Base-by-base conservation (phyloP, 2,113 vertebrate genomes). In the Dromiciops gliroides region DNA sequence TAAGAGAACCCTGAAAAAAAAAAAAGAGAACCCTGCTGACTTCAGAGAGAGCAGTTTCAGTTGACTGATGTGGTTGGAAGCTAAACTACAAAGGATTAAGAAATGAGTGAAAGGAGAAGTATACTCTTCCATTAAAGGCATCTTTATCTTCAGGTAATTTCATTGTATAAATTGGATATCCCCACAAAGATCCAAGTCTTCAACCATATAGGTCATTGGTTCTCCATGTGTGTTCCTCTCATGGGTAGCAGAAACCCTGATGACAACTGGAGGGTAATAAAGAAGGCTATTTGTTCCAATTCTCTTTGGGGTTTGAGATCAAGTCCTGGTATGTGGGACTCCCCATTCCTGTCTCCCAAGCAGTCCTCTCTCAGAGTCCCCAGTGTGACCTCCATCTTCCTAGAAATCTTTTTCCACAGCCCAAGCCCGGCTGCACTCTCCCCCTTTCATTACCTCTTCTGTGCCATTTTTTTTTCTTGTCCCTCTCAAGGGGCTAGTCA, bases 401-500 rank as follows among this genome's bases (percentile, higher is more conserved):
- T 19, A 22, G 67, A 19, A 16, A 44, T 83, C 67, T 83, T 83
- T 83, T 8, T 6, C 67, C n/a, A 83, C n/a, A 44, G n/a, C 14
- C 60, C 31, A 6, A n/a, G 37, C 67, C 31, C 31, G 56, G 56
- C 11, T 67, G 26, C 26, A 3, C 56, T 67, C 56, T 1, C 56
- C 37, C 5, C 8, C 53, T 5, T 83, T n/a, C 19, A 44, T 22
- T 37, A 94, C 23, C 83, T 56, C 75, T 44, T 92, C 52, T 24
- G 49, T 51, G 51, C 51, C 51, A 52, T 6, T 48, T 8, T 53
- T 50, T 95, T 28, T 50, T 92, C n/a, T 92, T 25, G 25, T n/a
- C 44, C 53, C 51, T 50, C 94, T 93, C 94, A 95, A 98, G 89
- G 91, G 97, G 95, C 93, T 91, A 93, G 91, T 97, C 60, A 98